Evolutionary conservation across 2,113 vertebrate genomes (phyloP).

Genomic region (Zootoca vivipara): DNA sequence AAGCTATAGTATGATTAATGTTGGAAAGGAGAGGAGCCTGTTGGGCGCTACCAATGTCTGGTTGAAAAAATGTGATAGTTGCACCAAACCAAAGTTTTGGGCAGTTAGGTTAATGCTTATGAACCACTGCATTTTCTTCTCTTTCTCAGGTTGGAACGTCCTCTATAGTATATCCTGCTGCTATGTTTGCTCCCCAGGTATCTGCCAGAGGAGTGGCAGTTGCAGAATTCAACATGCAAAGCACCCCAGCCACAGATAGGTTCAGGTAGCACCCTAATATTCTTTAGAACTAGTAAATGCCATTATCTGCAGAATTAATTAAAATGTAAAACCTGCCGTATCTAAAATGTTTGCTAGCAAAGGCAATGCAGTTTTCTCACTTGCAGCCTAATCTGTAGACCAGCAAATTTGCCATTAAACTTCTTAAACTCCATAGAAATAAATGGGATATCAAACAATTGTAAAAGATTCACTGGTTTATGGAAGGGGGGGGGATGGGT

Average conservation of each 20-base stretch:
- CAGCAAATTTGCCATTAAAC: neutral
- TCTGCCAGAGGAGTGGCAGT: constrained; percentile 90
- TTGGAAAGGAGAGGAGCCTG: neutral
- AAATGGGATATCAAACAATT: neutral
- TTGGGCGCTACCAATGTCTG: neutral
- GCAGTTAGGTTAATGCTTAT: neutral
- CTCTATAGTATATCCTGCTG: constrained; percentile 93
- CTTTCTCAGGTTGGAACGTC: constrained; percentile 90
- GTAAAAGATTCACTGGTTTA: neutral
- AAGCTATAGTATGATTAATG: neutral
- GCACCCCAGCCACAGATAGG: constrained; percentile 82
- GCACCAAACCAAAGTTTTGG: neutral
- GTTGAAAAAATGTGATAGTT: neutral
- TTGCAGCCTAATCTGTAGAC: neutral
- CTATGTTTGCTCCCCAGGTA: constrained; percentile 94
- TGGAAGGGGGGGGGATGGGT: neutral
- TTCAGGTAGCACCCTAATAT: constrained; percentile 81
- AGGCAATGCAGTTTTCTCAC: neutral
- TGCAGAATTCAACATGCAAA: constrained; percentile 89
- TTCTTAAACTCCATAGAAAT: neutral
- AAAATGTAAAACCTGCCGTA: neutral
- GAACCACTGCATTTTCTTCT: neutral
- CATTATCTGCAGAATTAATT: neutral
- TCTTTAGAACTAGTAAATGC: neutral
- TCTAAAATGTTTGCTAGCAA: neutral